Conservation (phyloP, 2,888 invertebrate species). For the Euzetes globulus region DNA sequence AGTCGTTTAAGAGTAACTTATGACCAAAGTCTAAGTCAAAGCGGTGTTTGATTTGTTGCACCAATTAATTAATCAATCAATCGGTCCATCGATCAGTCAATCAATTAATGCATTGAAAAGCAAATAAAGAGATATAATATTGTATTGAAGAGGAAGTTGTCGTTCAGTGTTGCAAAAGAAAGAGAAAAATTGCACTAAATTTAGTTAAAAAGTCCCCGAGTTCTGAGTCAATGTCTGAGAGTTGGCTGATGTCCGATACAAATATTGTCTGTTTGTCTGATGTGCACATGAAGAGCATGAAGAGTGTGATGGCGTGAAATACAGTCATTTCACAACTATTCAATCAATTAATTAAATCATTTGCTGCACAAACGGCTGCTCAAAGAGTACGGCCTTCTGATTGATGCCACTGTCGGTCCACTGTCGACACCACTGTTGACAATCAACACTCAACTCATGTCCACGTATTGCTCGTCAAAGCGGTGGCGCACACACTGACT, state of each 20-base stretch:
- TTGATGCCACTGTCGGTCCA: neutral
- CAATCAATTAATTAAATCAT: neutral
- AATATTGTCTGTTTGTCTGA: slow-evolving; percentile 4
- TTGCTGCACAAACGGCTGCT: slow-evolving; percentile 24
- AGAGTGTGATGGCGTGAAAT: slow-evolving; percentile 17
- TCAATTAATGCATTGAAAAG: slow-evolving; percentile 10
- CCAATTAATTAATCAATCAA: neutral
- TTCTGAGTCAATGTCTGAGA: neutral
- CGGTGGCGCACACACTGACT: slow-evolving; percentile 22
- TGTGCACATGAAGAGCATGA: slow-evolving; percentile 19
- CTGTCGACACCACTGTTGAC: neutral
- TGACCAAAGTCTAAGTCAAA: slow-evolving; percentile 1
- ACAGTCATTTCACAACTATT: neutral
- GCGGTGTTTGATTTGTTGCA: neutral
- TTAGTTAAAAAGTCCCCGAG: slow-evolving; percentile 21
- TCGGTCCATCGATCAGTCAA: neutral
- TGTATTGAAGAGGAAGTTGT: slow-evolving; percentile 3
- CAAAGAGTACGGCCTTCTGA: neutral
- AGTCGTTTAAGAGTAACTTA: slow-evolving; percentile 8
- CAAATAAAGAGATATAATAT: slow-evolving; percentile 3
- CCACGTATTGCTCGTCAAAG: slow-evolving; percentile 21
- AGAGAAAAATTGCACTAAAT: slow-evolving; percentile 15
- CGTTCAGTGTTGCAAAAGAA: slow-evolving; percentile 8
- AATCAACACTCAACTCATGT: neutral
- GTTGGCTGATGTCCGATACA: slow-evolving; percentile 8